Conservation (phyloP, 2,113 vertebrate genomes). For the Columba janthina region DNA sequence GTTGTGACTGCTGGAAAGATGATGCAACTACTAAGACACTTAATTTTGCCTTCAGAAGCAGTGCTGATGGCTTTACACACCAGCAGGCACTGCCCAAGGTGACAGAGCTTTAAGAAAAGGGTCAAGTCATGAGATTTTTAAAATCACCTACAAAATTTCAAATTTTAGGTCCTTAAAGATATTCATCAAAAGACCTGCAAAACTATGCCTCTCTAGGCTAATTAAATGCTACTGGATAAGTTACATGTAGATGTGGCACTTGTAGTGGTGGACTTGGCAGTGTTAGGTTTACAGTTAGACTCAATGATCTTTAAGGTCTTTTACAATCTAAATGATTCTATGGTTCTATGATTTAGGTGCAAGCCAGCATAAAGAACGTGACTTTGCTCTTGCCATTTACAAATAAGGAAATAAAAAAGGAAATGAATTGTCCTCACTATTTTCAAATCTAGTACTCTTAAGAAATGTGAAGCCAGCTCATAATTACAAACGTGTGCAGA, state of each 20-base stretch:
- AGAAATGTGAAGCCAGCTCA: not conserved
- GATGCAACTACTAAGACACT: not conserved
- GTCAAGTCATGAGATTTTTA: not conserved
- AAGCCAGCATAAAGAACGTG: not conserved
- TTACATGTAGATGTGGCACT: not conserved
- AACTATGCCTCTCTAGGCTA: not conserved
- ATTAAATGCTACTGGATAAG: not conserved
- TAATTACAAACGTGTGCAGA: not conserved
- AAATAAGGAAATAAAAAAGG: not conserved
- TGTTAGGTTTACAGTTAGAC: not conserved
- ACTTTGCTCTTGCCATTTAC: not conserved
- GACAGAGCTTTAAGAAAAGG: not conserved
- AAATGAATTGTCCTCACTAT: not conserved
- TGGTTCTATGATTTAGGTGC: not conserved
- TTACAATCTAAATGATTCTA: not conserved
- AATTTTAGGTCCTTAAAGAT: not conserved
- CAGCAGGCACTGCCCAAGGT: not conserved
- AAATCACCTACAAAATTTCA: not conserved
- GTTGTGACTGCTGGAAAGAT: not conserved
- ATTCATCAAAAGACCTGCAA: not conserved
- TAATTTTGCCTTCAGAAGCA: not conserved
- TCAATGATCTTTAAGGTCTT: not conserved
- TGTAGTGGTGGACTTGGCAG: not conserved
- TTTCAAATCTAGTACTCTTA: not conserved
- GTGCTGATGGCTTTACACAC: not conserved